Evolutionary conservation across 2,888 invertebrate genomes (phyloP).

Genomic region (Hydrotaea cyrtoneurina): DNA sequence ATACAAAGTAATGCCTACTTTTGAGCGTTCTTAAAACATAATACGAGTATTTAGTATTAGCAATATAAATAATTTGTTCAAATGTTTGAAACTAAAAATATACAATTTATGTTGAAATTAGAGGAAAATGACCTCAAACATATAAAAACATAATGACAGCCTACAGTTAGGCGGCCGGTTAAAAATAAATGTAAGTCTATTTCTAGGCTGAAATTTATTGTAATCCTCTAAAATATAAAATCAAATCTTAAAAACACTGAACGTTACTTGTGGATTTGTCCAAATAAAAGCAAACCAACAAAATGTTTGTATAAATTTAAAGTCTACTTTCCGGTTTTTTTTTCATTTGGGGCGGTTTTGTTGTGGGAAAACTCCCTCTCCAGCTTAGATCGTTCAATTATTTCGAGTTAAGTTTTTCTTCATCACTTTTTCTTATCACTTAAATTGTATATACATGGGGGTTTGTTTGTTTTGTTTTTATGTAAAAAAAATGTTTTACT

Average conservation of each 20-base stretch:
- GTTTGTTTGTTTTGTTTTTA: background rate
- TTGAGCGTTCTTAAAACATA: constrained; percentile 3
- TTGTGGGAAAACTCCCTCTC: no score
- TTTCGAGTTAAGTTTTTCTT: constrained; percentile 21
- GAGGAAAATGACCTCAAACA: no score
- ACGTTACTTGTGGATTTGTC: no score
- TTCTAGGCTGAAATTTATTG: background rate
- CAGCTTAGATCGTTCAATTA: background rate
- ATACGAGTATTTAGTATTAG: background rate
- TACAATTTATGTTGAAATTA: background rate
- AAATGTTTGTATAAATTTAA: background rate
- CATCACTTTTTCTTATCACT: constrained; percentile 4
- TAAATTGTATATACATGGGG: constrained; percentile 7
- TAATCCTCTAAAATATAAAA: no score
- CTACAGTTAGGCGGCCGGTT: background rate
- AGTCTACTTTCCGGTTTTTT: no score
- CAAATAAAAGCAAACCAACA: background rate
- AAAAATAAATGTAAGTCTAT: background rate
- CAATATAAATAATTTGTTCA: background rate
- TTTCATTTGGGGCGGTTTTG: no score
- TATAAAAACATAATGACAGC: background rate
- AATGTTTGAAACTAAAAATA: background rate
- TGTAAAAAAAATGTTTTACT: constrained; percentile 22
- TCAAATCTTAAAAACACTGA: no score
- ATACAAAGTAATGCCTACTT: background rate